A percentile compares a stretch with the other conserved stretches of the same genome.
Evolutionary conservation across 2,113 vertebrate species (phyloP).

Genomic region (Coregonus clupeaformis): DNA sequence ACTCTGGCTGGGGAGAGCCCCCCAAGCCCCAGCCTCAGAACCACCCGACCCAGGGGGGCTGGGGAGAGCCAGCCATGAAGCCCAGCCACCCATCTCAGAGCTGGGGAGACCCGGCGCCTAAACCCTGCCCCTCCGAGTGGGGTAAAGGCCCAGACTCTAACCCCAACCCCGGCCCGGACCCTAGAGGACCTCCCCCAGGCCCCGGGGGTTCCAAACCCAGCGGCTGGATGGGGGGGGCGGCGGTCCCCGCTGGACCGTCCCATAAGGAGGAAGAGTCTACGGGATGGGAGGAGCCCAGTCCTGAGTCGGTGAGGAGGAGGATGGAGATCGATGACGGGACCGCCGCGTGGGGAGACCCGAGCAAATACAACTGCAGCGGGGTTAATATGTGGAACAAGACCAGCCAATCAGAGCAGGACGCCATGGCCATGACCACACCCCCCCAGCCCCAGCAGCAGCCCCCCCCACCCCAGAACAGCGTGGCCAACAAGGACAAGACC

Average conservation of each 20-base stretch:
- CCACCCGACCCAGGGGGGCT: slow-evolving; percentile 77
- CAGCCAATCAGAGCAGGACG: slow-evolving; percentile 80
- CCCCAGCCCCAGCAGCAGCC: slow-evolving; percentile 57
- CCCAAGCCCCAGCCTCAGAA: slow-evolving; percentile 74
- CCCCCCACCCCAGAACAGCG: slow-evolving; percentile 67
- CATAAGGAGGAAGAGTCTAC: slow-evolving; percentile 85
- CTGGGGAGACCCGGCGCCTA: slow-evolving; percentile 81
- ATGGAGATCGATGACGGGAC: slow-evolving; percentile 98
- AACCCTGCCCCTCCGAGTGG: slow-evolving; percentile 81
- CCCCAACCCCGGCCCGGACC: slow-evolving; percentile 45
- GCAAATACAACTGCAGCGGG: slow-evolving; percentile 82
- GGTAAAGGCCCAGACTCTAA: slow-evolving; percentile 80
- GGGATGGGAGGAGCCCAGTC: slow-evolving; percentile 97
- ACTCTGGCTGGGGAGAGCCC: slow-evolving; percentile 82
- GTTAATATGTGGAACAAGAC: slow-evolving; percentile 96
- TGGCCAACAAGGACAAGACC: slow-evolving; percentile 79
- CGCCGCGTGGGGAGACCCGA: slow-evolving; percentile 95
- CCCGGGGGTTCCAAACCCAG: slow-evolving; percentile 66
- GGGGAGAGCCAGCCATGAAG: slow-evolving; percentile 82
- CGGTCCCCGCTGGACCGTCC: slow-evolving; percentile 72
- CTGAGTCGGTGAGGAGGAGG: slow-evolving; percentile 90
- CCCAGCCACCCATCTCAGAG: slow-evolving; percentile 75
- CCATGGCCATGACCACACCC: slow-evolving; percentile 63
- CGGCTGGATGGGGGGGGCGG: slow-evolving; percentile 89
- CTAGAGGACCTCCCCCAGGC: slow-evolving; percentile 28